Percentiles rank a stretch among this genome's conserved stretches.
Evolutionary conservation across 2,888 invertebrate genomes (phyloP).

Genomic region (Blastobasis adustella): DNA sequence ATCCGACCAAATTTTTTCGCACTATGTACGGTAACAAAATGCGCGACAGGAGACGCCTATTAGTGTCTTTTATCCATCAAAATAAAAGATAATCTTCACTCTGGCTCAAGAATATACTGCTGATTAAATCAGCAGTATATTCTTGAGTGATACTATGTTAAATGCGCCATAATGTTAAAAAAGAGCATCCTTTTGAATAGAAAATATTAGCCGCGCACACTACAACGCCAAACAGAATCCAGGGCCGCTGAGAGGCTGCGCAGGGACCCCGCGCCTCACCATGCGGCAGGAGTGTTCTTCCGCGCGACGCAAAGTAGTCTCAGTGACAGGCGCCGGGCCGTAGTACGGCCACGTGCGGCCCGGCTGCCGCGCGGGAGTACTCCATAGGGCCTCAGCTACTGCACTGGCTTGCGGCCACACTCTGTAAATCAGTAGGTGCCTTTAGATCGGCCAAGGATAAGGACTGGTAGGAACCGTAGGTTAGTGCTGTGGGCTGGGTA

Average conservation of each 20-base stretch:
- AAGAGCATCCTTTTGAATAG: no score
- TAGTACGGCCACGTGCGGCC: no score
- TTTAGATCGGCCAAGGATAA: not conserved
- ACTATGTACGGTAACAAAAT: no score
- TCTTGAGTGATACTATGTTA: no score
- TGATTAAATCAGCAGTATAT: no score
- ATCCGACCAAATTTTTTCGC: no score
- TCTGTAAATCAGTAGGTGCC: conserved; percentile 32
- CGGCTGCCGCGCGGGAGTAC: conserved; percentile 24
- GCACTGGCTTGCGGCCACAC: conserved; percentile 92
- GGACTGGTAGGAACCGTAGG: not conserved
- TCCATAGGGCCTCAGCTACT: conserved; percentile 91
- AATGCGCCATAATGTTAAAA: no score
- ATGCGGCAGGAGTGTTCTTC: conserved; percentile 77
- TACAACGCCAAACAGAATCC: conserved; percentile 66
- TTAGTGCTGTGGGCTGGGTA: not conserved
- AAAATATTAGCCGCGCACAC: no score
- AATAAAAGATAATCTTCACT: no score
- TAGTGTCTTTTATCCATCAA: no score
- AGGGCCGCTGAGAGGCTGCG: conserved; percentile 81
- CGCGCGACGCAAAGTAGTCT: conserved; percentile 32
- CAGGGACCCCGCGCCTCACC: conserved; percentile 78
- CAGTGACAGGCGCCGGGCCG: conserved; percentile 14
- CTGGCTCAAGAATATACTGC: no score
- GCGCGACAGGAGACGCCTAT: no score